A percentile compares a stretch with the other conserved stretches of the same genome.
phyloP scores from a whole-genome alignment of 2,113 vertebrate species.

The Cheirogaleus medius region DNA sequence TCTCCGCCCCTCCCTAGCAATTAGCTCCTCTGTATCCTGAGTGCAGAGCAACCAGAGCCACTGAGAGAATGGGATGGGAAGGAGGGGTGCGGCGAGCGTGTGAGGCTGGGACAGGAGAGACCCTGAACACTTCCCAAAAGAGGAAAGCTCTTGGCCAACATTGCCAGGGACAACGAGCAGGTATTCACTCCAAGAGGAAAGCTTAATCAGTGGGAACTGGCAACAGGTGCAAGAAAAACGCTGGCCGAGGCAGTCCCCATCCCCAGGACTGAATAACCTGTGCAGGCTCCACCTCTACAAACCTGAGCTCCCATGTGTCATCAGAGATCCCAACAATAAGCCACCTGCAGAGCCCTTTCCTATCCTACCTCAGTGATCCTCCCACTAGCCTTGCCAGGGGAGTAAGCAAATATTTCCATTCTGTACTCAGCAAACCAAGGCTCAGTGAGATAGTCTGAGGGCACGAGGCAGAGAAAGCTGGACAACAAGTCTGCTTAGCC shows the following conservation, averaged over 20 bases:
- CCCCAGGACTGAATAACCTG: background rate
- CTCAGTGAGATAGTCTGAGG: background rate
- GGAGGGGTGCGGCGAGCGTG: background rate
- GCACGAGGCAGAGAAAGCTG: background rate
- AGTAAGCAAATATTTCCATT: conserved; percentile 22
- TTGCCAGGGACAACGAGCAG: background rate
- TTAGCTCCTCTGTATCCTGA: background rate
- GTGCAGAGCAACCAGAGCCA: background rate
- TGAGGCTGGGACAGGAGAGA: background rate
- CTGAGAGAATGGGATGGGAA: background rate
- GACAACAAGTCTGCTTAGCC: background rate
- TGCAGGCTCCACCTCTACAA: background rate
- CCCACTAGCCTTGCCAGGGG: background rate
- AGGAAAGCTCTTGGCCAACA: background rate
- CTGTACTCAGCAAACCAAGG: background rate
- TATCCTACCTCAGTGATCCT: background rate
- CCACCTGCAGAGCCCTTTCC: background rate
- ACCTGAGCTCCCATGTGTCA: background rate
- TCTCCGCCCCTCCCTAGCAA: background rate
- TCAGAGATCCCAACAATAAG: background rate
- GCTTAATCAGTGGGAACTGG: background rate
- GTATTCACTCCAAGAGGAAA: background rate
- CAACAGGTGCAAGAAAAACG: background rate
- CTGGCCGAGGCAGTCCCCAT: background rate
- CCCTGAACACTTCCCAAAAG: background rate